These are phyloP conservation scores for Petroica traversi DNA, from an alignment of 2,113 vertebrate species.

Conservation along the genomic window DNA sequence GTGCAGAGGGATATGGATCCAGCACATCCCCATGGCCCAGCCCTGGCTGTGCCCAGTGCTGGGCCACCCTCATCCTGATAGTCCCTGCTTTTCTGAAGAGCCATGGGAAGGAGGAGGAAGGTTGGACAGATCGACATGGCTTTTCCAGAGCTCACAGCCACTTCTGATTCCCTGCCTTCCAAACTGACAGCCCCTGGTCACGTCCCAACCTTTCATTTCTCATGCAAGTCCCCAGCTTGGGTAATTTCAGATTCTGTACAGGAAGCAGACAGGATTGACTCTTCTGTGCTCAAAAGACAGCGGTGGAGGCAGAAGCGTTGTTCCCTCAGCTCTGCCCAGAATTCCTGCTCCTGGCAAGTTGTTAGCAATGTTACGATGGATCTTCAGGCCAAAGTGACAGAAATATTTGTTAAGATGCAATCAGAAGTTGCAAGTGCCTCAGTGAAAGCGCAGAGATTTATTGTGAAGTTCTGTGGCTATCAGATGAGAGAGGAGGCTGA, in stretches of 20 bases:
- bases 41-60: background rate
- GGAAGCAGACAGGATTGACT: background rate
- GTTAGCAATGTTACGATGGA: background rate
- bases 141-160: background rate
- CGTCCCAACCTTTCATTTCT: background rate
- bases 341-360: background rate
- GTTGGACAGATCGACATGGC: background rate
- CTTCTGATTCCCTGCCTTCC: background rate
- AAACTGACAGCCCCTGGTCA: background rate
- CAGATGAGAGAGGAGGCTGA: background rate
- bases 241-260: background rate
- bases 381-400: constrained; percentile 5
- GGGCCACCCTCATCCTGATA: background rate
- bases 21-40: background rate
- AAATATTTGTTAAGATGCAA: constrained; percentile 24
- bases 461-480: background rate
- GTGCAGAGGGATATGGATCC: background rate
- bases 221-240: background rate
- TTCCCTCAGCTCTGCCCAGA: background rate
- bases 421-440: background rate
- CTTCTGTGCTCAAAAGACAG: background rate
- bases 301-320: background rate
- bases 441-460: background rate
- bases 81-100: background rate
- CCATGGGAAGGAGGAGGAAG: background rate